phyloP scores from a whole-genome alignment of 1,140 invertebrate species.

The Monomorium pharaonis region DNA sequence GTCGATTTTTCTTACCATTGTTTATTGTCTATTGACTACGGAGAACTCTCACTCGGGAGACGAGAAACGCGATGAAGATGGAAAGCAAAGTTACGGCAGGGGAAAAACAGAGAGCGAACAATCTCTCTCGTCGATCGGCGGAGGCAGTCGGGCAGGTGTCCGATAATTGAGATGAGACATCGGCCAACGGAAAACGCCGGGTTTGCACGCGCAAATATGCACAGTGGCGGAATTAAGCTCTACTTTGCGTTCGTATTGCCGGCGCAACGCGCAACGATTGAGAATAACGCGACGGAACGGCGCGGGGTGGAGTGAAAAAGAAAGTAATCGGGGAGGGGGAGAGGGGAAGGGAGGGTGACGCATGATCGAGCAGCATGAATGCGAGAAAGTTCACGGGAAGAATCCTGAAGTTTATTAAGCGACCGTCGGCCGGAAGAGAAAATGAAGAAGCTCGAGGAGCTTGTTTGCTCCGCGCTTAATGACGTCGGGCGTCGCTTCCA shows the following conservation, averaged over 20 bases:
- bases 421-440: constrained; percentile 3
- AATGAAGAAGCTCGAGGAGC: constrained; percentile 41
- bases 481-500: constrained; percentile 10
- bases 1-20: no score
- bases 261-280: not conserved
- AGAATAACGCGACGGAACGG: not conserved
- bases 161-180: constrained; percentile 37
- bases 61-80: not conserved
- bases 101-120: not conserved
- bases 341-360: not conserved
- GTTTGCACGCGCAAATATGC: constrained; percentile 9
- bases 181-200: not conserved
- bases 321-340: constrained; percentile 19
- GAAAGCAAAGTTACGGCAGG: not conserved
- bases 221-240: constrained; percentile 38
- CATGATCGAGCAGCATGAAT: constrained; percentile 45
- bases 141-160: not conserved
- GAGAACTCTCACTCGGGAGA: not conserved
- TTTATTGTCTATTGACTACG: not conserved
- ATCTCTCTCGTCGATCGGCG: not conserved
- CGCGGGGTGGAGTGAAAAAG: not conserved
- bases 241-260: constrained; percentile 9
- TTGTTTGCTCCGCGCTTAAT: constrained; percentile 52
- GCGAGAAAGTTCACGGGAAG: constrained; percentile 10
- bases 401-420: constrained; percentile 45